Percentiles rank a stretch among this genome's conserved stretches.
phyloP scores from a whole-genome alignment of 2,888 invertebrate genomes.

The Phlogophora meticulosa region DNA sequence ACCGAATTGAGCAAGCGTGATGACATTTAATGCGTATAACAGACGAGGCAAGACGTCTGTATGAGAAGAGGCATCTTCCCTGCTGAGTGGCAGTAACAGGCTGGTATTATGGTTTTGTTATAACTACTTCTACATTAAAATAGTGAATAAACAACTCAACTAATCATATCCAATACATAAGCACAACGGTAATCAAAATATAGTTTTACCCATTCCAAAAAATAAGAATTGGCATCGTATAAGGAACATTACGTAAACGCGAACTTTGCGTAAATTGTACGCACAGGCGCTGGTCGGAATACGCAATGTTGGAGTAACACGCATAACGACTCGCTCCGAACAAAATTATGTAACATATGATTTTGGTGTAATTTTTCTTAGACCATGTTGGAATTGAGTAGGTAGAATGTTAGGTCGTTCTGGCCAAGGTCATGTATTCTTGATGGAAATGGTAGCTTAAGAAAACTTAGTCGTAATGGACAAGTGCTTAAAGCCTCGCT shows the following conservation, averaged over 20 bases:
- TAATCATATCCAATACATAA: constrained; percentile 1
- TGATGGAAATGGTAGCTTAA: neutral
- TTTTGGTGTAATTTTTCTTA: constrained; percentile 41
- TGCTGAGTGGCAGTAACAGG: no score
- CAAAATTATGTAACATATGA: constrained; percentile 56
- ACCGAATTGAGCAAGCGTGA: no score
- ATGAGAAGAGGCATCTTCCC: no score
- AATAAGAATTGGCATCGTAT: constrained; percentile 48
- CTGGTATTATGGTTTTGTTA: no score
- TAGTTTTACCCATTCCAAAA: constrained; percentile 34
- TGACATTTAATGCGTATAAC: no score
- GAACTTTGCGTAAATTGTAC: constrained; percentile 64
- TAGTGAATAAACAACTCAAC: no score
- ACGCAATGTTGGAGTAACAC: constrained; percentile 55
- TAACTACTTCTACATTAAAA: neutral
- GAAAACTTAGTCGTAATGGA: no score
- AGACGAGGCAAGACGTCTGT: no score
- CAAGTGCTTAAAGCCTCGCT: no score
- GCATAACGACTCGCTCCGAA: constrained; percentile 42
- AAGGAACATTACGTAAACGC: constrained; percentile 51
- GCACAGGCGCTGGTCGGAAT: constrained; percentile 52
- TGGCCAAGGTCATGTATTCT: neutral
- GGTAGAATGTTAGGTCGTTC: neutral
- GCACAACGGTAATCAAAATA: constrained; percentile 33
- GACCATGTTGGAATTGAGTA: constrained; percentile 40